These are phyloP conservation scores for Anas capensis DNA, from an alignment of 2,797 vertebrate species.

Conservation along the genomic window DNA sequence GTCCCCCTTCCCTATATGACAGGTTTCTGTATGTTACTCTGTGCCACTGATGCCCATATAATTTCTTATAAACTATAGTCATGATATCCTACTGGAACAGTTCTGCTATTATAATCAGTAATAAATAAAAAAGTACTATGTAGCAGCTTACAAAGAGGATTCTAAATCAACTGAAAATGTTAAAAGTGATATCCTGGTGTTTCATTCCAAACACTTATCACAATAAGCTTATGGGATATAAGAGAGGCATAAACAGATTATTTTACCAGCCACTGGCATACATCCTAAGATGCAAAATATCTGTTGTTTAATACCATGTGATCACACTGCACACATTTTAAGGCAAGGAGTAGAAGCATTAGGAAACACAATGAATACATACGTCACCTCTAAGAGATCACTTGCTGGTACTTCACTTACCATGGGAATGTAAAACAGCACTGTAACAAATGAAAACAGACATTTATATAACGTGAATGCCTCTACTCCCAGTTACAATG, in stretches of 20 bases:
- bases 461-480: background rate
- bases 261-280: background rate
- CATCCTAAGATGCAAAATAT: background rate
- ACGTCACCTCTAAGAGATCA: background rate
- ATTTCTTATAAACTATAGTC: background rate
- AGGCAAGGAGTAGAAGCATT: background rate
- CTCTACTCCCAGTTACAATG: background rate
- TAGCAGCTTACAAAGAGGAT: background rate
- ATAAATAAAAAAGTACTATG: background rate
- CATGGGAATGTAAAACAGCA: background rate
- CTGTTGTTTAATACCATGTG: background rate
- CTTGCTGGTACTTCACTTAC: background rate
- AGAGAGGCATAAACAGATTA: conserved; percentile 7
- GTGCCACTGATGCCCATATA: background rate
- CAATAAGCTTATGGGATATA: background rate
- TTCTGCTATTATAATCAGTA: background rate
- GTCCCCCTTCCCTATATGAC: background rate
- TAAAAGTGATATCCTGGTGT: background rate
- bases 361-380: background rate
- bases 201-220: conserved; percentile 25
- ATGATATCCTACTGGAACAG: background rate
- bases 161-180: background rate
- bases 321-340: background rate
- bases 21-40: background rate
- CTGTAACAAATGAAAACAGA: background rate